Evolutionary conservation across 2,888 invertebrate genomes (phyloP).

Genomic region (Lasioglossum zephyrum): DNA sequence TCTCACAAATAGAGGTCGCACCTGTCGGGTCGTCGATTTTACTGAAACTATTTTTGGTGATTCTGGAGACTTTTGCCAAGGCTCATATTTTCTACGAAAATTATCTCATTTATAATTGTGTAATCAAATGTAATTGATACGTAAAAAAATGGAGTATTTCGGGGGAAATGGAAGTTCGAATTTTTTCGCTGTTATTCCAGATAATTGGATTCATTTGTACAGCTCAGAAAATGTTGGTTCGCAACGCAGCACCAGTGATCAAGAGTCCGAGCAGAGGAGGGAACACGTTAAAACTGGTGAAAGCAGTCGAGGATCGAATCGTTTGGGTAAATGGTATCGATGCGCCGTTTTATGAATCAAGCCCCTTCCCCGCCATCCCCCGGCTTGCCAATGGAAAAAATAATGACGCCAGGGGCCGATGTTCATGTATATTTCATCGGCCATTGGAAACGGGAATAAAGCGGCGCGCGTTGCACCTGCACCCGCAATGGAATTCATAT

Average conservation of each 20-base stretch:
- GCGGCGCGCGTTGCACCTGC: constrained; percentile 1
- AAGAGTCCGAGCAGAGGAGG: not conserved
- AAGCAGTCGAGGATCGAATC: not conserved
- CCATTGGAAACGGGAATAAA: constrained; percentile 20
- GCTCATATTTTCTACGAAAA: too few species aligned
- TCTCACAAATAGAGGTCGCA: not conserved
- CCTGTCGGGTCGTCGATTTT: too few species aligned
- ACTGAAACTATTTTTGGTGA: too few species aligned
- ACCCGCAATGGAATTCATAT: constrained; percentile 21
- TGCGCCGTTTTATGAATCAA: not conserved
- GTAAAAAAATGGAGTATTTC: too few species aligned
- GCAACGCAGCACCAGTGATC: not conserved
- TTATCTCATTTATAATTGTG: too few species aligned
- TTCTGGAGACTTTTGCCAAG: too few species aligned
- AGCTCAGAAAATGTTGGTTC: not conserved
- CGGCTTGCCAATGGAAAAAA: not conserved
- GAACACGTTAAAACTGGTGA: not conserved
- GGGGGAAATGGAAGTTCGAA: not conserved
- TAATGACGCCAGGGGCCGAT: not conserved
- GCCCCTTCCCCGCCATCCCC: not conserved
- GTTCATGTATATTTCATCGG: constrained; percentile 27
- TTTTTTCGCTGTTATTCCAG: not conserved
- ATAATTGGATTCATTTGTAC: not conserved
- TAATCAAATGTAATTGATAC: too few species aligned
- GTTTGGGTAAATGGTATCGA: not conserved